phyloP scores from a whole-genome alignment of 2,888 invertebrate genomes.

The Harpagoxenus sublaevis region DNA sequence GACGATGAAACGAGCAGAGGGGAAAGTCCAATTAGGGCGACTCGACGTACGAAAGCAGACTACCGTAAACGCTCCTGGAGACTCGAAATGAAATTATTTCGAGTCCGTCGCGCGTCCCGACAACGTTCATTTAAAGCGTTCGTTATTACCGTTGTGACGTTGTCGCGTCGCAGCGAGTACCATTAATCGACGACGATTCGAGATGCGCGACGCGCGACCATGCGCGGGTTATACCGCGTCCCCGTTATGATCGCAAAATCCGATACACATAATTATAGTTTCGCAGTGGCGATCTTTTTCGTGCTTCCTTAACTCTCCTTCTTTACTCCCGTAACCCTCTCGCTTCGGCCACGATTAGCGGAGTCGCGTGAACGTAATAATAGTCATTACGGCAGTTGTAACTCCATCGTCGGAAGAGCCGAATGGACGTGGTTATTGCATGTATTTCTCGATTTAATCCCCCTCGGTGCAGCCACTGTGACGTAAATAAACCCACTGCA shows the following conservation, averaged over 20 bases:
- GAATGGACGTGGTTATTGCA: conserved; percentile 42
- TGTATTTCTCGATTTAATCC: conserved; percentile 52
- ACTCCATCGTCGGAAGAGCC: conserved; percentile 47
- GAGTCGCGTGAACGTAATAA: conserved; percentile 59
- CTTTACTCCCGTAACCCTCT: conserved; percentile 43
- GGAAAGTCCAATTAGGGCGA: conserved; percentile 34
- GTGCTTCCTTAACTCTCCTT: conserved; percentile 33
- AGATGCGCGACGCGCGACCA: conserved; percentile 21
- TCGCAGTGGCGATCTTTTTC: conserved; percentile 45
- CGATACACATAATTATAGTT: conserved; percentile 45
- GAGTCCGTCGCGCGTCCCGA: neutral
- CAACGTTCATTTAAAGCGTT: conserved; percentile 29
- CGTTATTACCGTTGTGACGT: conserved; percentile 26
- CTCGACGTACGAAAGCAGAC: conserved; percentile 25
- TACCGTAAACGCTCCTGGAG: conserved; percentile 6
- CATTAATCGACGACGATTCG: conserved; percentile 28
- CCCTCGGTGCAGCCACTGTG: conserved; percentile 43
- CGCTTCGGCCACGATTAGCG: conserved; percentile 36
- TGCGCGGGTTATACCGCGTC: neutral
- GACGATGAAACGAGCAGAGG: neutral
- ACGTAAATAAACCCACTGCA: conserved; percentile 37
- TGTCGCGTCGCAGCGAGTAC: neutral
- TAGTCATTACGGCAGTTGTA: conserved; percentile 52
- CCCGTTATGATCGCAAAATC: conserved; percentile 43
- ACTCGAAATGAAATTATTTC: conserved; percentile 26